phyloP scores from a whole-genome alignment of 2,797 vertebrate species.

The Poeciliopsis gracilis region DNA sequence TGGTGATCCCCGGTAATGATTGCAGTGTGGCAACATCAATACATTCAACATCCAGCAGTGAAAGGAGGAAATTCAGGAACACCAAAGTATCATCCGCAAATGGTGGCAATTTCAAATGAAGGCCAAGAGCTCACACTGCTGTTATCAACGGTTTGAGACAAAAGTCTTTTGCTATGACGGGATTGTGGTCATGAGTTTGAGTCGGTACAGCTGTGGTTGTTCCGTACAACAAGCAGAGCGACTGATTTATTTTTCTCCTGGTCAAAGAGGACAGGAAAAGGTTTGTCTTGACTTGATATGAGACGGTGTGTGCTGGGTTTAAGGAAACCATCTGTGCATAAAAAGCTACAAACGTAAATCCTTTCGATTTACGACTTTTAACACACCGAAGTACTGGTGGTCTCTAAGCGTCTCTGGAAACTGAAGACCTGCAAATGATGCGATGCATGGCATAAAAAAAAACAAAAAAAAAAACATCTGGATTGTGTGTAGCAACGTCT shows the following conservation, averaged over 20 bases:
- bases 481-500: not conserved
- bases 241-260: not conserved
- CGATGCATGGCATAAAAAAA: not conserved
- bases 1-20: not conserved
- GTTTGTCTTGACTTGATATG: not conserved
- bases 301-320: not conserved
- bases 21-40: constrained; percentile 11
- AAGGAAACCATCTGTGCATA: not conserved
- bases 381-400: not conserved
- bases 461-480: not conserved
- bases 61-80: constrained; percentile 2
- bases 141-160: not conserved
- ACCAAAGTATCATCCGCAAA: not conserved
- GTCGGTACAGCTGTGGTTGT: not conserved
- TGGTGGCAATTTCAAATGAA: not conserved
- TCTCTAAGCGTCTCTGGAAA: not conserved
- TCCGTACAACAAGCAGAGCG: too few relatives aligned
- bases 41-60: constrained; percentile 33
- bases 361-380: not conserved
- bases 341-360: not conserved
- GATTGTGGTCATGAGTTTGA: not conserved
- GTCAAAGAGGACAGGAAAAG: not conserved
- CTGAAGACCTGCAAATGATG: not conserved
- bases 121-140: not conserved
- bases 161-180: not conserved